phyloP scores from a whole-genome alignment of 2,888 invertebrate species.

The Lithophane socia region DNA sequence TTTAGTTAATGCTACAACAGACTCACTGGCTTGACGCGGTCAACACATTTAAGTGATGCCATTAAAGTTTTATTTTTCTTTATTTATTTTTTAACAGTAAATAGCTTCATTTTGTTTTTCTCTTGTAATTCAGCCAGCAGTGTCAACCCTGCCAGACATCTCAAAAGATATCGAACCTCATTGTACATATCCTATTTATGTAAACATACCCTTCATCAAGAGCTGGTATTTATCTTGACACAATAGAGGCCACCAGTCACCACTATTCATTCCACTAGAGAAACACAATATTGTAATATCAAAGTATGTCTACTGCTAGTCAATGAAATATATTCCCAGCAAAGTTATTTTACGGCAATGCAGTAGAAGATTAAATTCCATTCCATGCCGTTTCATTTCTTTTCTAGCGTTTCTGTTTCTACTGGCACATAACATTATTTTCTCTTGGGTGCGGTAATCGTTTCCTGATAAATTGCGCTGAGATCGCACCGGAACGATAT shows the following conservation, averaged over 20 bases:
- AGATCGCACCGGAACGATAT: constrained; percentile 19
- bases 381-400: constrained; percentile 23
- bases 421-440: constrained; percentile 27
- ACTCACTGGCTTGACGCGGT: constrained; percentile 5
- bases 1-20: not conserved
- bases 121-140: not conserved
- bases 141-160: not conserved
- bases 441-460: constrained; percentile 31
- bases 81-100: not conserved
- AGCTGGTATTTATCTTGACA: constrained; percentile 10
- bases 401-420: constrained; percentile 14
- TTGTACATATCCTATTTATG: not conserved
- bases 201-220: not conserved
- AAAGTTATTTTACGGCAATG: constrained; percentile 42
- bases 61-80: constrained; percentile 16
- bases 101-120: not conserved
- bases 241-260: constrained; percentile 17
- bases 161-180: constrained; percentile 7
- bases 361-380: constrained; percentile 44
- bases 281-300: constrained; percentile 24
- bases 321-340: constrained; percentile 16
- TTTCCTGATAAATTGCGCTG: constrained; percentile 43
- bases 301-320: constrained; percentile 8
- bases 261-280: constrained; percentile 15
- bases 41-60: constrained; percentile 1